Percentiles rank a stretch among this genome's conserved stretches.
Evolutionary conservation across 37 sponge, comb jelly and placozoan genomes (phyloP).

Genomic region (Lycopodina hypogea): DNA sequence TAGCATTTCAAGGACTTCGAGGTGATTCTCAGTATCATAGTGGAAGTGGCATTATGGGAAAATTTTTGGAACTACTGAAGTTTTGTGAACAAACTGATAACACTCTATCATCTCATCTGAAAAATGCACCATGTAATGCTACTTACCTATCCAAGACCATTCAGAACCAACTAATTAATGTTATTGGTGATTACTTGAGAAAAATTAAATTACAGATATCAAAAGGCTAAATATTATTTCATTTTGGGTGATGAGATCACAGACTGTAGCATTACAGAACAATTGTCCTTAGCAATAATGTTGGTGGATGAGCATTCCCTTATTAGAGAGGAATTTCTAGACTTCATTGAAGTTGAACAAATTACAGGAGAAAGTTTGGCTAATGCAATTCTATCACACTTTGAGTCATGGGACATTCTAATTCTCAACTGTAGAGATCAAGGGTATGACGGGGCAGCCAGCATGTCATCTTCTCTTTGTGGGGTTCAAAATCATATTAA

Average conservation of each 20-base stretch:
- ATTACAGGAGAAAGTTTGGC: slow-evolving; percentile 1
- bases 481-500: no score
- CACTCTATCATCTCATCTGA: no score
- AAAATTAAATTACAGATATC: not conserved
- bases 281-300: not conserved
- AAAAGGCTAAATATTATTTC: not conserved
- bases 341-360: slow-evolving; percentile 9
- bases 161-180: not conserved
- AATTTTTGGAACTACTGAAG: no score
- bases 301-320: not conserved
- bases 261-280: not conserved
- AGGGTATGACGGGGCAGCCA: no score
- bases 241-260: not conserved
- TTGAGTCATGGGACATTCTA: no score
- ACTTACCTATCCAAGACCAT: slow-evolving; percentile 2
- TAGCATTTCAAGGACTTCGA: not conserved
- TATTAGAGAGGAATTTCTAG: not conserved
- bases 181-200: slow-evolving; percentile 8
- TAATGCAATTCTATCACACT: no score
- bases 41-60: not conserved
- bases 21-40: not conserved
- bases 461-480: no score
- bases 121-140: slow-evolving; percentile 2
- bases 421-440: no score
- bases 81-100: no score